These are phyloP conservation scores for Gavia stellata DNA, from an alignment of 2,113 vertebrate species.

Conservation along the genomic window DNA sequence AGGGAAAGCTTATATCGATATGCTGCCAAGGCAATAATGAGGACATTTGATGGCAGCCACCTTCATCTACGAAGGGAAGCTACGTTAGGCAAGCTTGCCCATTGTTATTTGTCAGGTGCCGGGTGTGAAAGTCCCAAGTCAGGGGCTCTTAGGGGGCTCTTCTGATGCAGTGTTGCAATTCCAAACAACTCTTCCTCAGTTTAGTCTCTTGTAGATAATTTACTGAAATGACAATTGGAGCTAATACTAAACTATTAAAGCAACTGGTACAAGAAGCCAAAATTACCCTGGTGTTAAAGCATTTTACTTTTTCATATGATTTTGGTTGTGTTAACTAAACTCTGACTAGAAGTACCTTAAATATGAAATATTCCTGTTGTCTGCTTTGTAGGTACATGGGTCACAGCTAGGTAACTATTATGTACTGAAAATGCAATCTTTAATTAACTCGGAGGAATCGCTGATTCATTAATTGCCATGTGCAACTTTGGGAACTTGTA, in stretches of 20 bases:
- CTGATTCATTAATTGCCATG: constrained; percentile 28
- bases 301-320: background rate
- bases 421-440: background rate
- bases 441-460: constrained; percentile 27
- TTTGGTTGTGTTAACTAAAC: background rate
- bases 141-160: background rate
- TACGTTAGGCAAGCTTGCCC: background rate
- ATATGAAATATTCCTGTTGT: background rate
- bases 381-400: background rate
- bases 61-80: fast-evolving
- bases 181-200: background rate
- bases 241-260: background rate
- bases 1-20: fast-evolving
- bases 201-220: background rate
- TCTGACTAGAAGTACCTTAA: background rate
- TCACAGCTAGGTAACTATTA: constrained; percentile 26
- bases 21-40: background rate
- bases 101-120: fast-evolving
- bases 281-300: background rate
- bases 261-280: background rate
- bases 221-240: background rate
- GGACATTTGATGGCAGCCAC: background rate
- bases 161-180: background rate
- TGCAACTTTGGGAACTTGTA: background rate
- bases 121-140: background rate